Evolutionary conservation across 2,888 invertebrate genomes (phyloP), one percentile per base, ranked within the genome.

Genomic region (Tipula unca): DNA sequence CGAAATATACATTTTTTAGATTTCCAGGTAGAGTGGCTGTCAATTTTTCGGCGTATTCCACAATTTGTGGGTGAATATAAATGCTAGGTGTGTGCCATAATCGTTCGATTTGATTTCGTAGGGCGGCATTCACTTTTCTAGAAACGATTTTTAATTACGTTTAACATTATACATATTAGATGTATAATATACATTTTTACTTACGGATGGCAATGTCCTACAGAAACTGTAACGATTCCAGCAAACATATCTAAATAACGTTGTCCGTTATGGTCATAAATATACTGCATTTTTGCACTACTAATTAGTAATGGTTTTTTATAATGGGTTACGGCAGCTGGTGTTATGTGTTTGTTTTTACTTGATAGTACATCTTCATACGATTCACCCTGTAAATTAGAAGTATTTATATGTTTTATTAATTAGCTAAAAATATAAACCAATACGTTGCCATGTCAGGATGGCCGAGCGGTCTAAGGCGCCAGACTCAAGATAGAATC

Each of bases 151-250:
- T 25, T n/a, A n/a, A n/a, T 54, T n/a, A 82, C 17, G 69, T 13
- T 29, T 25, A 48, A 42, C 13, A 84, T 84, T 85, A 25, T 17
- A n/a, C 6, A 6, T 6, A 39, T n/a, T 25, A 13, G 48, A 54
- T 20, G 20, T 39, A 29, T 35, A n/a, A n/a, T n/a, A n/a, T n/a
- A n/a, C n/a, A n/a, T n/a, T n/a, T n/a, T n/a, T n/a, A 35, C 96
- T 95, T 92, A 98, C 97, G 99, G 98, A 92, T 99, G 99, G 89
- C 97, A 98, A 90, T 99, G 99, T 29, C 99, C 99, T 1, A 99
- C 98, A 85, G 98, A 98, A 54, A 99, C 97, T 0, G 99, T 99
- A 17, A 98, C 98, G 88, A 99, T 99, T 6, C 99, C 99, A 4
- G 95, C 99, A 89, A 98, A 97, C 92, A 99, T 94, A 90, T 99